Percentiles rank a stretch among this genome's conserved stretches.
Conservation (phyloP, 2,888 invertebrate species). For the Busseola fusca region DNA sequence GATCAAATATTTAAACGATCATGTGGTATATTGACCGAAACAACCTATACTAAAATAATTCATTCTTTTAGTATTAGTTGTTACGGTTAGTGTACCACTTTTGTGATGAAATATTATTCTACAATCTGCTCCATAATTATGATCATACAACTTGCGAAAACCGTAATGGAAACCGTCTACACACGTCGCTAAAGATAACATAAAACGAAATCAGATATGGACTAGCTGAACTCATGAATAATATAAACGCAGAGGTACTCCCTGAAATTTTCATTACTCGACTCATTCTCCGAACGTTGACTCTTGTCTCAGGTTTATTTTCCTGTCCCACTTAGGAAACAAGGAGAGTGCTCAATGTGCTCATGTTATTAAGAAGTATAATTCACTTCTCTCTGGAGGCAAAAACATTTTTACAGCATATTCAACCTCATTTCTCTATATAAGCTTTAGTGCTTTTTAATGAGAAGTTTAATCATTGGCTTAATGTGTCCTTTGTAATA, state of each 20-base stretch:
- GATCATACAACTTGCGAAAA: constrained; percentile 30
- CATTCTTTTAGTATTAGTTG: neutral
- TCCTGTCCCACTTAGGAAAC: constrained; percentile 66
- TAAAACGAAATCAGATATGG: constrained; percentile 49
- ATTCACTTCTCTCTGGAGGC: constrained; percentile 48
- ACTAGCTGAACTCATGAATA: constrained; percentile 59
- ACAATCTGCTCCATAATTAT: constrained; percentile 5
- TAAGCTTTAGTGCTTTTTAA: constrained; percentile 55
- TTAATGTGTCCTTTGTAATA: constrained; percentile 41
- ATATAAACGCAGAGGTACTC: constrained; percentile 48
- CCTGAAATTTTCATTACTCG: constrained; percentile 57
- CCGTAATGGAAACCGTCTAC: constrained; percentile 10
- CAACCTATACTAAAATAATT: too few species aligned
- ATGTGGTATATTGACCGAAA: too few species aligned
- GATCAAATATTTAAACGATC: neutral
- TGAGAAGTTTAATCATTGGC: constrained; percentile 48
- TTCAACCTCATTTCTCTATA: constrained; percentile 61
- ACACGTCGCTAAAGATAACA: constrained; percentile 34
- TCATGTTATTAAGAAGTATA: constrained; percentile 54
- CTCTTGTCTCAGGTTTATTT: constrained; percentile 64
- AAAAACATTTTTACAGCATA: constrained; percentile 60
- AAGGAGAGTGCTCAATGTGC: constrained; percentile 40
- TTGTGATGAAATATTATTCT: constrained; percentile 1
- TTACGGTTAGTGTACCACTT: too few species aligned
- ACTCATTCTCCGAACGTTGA: constrained; percentile 57